These are phyloP conservation scores for Channa argus DNA, from an alignment of 2,113 vertebrate genomes.

Conservation along the genomic window DNA sequence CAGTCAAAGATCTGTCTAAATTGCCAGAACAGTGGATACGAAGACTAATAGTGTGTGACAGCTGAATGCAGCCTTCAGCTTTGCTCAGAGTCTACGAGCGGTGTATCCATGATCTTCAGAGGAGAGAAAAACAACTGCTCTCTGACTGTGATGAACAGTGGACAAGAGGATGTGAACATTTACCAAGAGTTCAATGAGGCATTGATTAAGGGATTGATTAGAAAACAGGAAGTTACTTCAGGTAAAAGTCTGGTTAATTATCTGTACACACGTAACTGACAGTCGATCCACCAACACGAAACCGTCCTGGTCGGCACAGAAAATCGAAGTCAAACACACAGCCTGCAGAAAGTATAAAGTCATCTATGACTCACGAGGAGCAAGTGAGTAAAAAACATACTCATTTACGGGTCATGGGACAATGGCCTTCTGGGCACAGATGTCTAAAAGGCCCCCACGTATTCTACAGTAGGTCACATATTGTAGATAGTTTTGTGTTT, in stretches of 20 bases:
- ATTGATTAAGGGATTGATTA: background rate
- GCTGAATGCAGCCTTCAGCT: constrained; percentile 20
- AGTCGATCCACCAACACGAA: background rate
- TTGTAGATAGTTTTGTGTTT: too few species aligned
- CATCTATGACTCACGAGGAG: too few species aligned
- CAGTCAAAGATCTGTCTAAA: constrained; percentile 30
- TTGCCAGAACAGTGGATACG: constrained; percentile 14
- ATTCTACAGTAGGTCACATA: too few species aligned
- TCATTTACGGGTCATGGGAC: too few species aligned
- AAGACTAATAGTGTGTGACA: constrained; percentile 21
- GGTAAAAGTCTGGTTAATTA: background rate
- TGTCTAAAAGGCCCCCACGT: too few species aligned
- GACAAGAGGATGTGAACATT: background rate
- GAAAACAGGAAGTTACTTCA: background rate
- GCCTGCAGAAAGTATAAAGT: too few species aligned
- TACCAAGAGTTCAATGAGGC: background rate
- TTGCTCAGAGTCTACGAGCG: background rate
- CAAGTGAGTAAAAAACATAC: too few species aligned
- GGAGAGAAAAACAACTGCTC: background rate
- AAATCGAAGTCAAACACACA: too few species aligned
- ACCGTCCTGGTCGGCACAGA: background rate
- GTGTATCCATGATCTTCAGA: background rate
- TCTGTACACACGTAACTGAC: background rate
- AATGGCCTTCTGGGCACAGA: too few species aligned
- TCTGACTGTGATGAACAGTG: background rate